Evolutionary conservation across 2,888 invertebrate species (phyloP).

Genomic region (Chesias legatella): DNA sequence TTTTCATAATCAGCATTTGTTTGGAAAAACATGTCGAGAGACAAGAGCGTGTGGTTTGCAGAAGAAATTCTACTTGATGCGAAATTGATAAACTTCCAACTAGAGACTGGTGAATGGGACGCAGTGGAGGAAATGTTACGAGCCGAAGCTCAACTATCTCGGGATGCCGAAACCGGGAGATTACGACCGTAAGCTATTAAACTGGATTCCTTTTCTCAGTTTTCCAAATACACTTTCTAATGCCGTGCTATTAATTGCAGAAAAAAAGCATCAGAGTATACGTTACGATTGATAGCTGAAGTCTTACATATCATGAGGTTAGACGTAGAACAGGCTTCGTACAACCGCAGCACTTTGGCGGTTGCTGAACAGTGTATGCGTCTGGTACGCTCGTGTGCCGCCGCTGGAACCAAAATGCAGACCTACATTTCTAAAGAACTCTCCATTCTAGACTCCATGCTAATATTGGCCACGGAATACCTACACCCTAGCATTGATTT

Average conservation of each 20-base stretch:
- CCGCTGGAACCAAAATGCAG: conserved; percentile 75
- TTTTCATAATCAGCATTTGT: conserved; percentile 4
- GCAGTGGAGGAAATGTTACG: conserved; percentile 77
- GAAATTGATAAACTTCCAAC: conserved; percentile 72
- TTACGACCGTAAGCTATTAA: conserved; percentile 63
- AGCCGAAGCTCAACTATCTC: conserved; percentile 72
- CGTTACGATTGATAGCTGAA: conserved; percentile 72
- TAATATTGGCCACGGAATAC: conserved; percentile 68
- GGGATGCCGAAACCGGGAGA: conserved; percentile 72
- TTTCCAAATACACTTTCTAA: not conserved
- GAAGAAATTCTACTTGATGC: conserved; percentile 76
- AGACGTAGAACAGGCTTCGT: conserved; percentile 71
- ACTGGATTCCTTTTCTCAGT: not conserved
- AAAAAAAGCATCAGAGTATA: conserved; percentile 76
- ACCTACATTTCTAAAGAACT: conserved; percentile 76
- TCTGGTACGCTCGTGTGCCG: conserved; percentile 76
- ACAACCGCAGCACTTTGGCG: conserved; percentile 71
- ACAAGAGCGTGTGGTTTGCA: conserved; percentile 78
- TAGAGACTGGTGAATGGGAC: conserved; percentile 77
- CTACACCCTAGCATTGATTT: conserved; percentile 69
- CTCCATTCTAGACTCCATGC: conserved; percentile 71
- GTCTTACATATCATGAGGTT: conserved; percentile 74
- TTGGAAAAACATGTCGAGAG: conserved; percentile 64
- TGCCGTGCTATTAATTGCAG: conserved; percentile 43
- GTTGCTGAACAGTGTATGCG: conserved; percentile 77